Evolutionary conservation across 2,888 invertebrate genomes (phyloP).

Genomic region (Eurytoma adleriae): DNA sequence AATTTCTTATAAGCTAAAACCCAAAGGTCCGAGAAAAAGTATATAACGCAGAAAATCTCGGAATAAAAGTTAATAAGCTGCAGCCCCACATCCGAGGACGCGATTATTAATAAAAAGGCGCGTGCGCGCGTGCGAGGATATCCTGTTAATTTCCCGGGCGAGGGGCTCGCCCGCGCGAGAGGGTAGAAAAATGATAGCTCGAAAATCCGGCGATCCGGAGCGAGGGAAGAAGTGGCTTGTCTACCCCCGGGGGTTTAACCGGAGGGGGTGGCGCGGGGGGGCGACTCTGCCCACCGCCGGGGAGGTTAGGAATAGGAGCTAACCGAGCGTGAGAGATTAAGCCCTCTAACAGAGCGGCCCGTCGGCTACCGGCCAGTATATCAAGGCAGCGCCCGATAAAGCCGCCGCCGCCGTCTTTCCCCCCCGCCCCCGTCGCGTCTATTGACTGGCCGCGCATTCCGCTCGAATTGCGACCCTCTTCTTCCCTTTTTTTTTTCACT

Average conservation of each 20-base stretch:
- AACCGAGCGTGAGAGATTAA: conserved; percentile 77
- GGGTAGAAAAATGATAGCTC: conserved; percentile 44
- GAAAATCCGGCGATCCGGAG: conserved; percentile 22
- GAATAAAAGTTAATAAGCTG: too few relatives aligned
- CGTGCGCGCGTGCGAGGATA: conserved; percentile 4
- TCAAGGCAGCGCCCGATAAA: conserved; percentile 74
- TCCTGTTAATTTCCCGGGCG: conserved; percentile 42
- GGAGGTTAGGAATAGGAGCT: conserved; percentile 74
- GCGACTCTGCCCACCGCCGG: not conserved
- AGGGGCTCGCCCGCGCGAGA: not conserved
- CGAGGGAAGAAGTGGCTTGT: not conserved
- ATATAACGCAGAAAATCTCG: too few relatives aligned
- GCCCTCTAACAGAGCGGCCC: conserved; percentile 67
- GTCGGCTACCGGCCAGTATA: conserved; percentile 74
- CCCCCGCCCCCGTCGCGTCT: conserved; percentile 71
- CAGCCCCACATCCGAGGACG: not conserved
- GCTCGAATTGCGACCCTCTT: conserved; percentile 58
- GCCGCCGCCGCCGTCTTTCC: conserved; percentile 72
- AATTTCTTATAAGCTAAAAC: too few relatives aligned
- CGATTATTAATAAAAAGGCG: conserved; percentile 28
- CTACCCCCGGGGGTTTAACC: not conserved
- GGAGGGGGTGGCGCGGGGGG: not conserved
- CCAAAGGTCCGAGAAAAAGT: too few relatives aligned
- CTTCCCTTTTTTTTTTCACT: not conserved
- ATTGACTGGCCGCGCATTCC: conserved; percentile 67